Conservation (phyloP, 2,113 vertebrate genomes). For the Craseonycteris thonglongyai region DNA sequence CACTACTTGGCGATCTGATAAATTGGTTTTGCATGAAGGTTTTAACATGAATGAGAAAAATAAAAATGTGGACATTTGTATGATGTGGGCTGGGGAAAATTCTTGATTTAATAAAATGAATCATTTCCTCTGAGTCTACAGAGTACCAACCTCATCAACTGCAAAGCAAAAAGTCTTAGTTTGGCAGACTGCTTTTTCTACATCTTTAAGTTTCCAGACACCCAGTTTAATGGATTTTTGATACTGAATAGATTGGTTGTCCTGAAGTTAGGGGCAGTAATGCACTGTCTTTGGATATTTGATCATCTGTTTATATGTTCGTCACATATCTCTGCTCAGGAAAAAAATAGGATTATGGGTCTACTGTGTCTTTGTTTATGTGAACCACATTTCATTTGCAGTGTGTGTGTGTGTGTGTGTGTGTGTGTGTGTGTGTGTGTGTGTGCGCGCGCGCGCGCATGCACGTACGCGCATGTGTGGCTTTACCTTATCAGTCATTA, state of each 20-base stretch:
- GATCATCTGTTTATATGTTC: neutral
- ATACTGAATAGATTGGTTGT: neutral
- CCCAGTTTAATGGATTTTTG: neutral
- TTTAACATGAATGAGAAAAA: constrained; percentile 41
- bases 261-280: neutral
- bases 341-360: neutral
- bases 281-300: neutral
- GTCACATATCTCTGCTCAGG: neutral
- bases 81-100: neutral
- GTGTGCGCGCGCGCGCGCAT: neutral
- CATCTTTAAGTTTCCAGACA: neutral
- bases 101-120: neutral
- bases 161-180: neutral
- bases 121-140: neutral
- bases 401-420: neutral
- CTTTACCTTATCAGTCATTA: neutral
- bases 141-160: neutral
- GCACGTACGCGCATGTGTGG: neutral
- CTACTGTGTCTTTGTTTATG: neutral
- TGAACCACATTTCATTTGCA: neutral
- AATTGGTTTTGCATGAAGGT: constrained; percentile 2
- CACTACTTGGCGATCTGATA: constrained; percentile 8
- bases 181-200: neutral
- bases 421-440: neutral
- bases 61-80: neutral